Evolutionary conservation across 2,113 vertebrate genomes (phyloP), one percentile per base, ranked within the genome.

Genomic region (Malaclemys terrapin): DNA sequence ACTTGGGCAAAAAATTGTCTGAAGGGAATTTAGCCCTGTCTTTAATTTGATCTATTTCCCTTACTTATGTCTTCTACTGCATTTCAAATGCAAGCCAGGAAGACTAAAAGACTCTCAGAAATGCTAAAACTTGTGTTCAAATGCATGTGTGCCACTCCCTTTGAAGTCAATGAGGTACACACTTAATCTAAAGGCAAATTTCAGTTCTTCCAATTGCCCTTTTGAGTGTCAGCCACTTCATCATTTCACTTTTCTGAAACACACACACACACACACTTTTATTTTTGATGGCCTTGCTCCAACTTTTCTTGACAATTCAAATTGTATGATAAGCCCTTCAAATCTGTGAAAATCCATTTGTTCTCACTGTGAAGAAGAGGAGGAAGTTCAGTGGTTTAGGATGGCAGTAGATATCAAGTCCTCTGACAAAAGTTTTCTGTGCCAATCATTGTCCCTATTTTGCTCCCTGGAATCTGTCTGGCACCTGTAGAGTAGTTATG

Each of bases 401-500:
- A 4, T 78, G 8, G 47, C 87, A 85, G 4, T 85, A 75, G 29
- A 52, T 90, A 50, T 50, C 14, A 50, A 50, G 50, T 50, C 50
- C 50, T 50, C 50, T 13, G 14, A 50, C 50, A 50, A 50, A 50
- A 50, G 50, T 50, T 50, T 50, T 89, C 42, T 47, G 65, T 42
- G 2, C 57, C 76, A 91, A 35, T 95, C 84, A 75, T 54, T 45
- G 57, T 29, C 89, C 4, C n/a, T 95, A 29, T 25, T 88, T 31
- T 93, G 76, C 35, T 84, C 31, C 57, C 69, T 49, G 69, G 93
- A 96, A 95, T 89, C 25, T 88, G 22, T 29, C 62, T 88, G 7
- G 3, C 86, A 81, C 87, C 91, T 12, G 62, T 88, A 88, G 84
- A 96, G 57, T 50, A 96, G 29, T 89, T 90, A 47, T 94, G 22